Base-by-base conservation (phyloP, 2,797 vertebrate genomes). In the Rhinatrema bivittatum region DNA sequence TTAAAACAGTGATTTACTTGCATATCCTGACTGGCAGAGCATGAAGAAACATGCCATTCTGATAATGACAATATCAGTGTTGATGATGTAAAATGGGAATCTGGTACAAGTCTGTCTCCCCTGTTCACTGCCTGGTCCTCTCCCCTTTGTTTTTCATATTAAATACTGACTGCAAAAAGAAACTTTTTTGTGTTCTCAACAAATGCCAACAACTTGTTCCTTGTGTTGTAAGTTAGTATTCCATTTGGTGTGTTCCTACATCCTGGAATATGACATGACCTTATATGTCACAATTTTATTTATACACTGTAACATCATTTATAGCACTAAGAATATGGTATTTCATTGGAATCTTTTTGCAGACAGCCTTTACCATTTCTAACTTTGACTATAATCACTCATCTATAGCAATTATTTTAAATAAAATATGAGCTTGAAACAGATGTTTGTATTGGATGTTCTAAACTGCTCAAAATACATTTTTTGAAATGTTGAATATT, bases 361-460 rank as follows among this genome's bases (percentile, higher is more conserved):
- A 84, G 60, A 78, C 79, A 85, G 54, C 71, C 62, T 81, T 78
- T 73, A 65, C 74, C 45, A 63, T 76, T 59, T 75, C 56, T 76
- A 78, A 76, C 41, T 42, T 76, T 58, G 50, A 73, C 76, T 79
- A 67, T 66, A 72, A 74, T 78, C 59, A 75, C 76, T 81, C 71
- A 77, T 63, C 71, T 82, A 79, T 53, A 63, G 53, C 76, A 76
- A 48, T 61, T 78, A 62, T 83, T 79, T 78, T 79, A 74, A 78
- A 54, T 59, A 63, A 59, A 76, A 61, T 56, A 53, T 76, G 72
- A 84, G 75, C 80, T 84, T 81, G 64, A 72, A 72, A 79, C 73
- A 84, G 83, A 87, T 86, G 75, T 80, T 87, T 87, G 72, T 82
- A 68, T 84, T 78, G 65, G 60, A 21, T 20, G n/a, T n/a, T n/a